phyloP scores from a whole-genome alignment of 2,113 vertebrate genomes.

The Hymenochirus boettgeri region DNA sequence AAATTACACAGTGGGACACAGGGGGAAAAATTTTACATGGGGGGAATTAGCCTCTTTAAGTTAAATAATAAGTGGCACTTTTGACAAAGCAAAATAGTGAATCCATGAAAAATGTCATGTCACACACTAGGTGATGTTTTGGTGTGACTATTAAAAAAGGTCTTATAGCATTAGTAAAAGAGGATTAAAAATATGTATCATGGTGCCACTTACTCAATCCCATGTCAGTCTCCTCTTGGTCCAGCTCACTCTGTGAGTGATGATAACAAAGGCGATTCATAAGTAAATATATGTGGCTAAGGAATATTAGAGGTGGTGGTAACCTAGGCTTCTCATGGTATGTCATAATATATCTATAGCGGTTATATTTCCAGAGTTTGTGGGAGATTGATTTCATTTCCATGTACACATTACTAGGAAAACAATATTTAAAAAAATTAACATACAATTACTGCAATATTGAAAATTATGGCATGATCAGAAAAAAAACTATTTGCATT shows the following conservation, averaged over 20 bases:
- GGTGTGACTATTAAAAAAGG: no score
- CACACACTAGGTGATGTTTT: no score
- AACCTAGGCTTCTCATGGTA: constrained; percentile 89
- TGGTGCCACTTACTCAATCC: constrained; percentile 91
- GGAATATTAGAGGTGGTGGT: constrained; percentile 83
- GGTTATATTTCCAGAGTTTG: constrained; percentile 93
- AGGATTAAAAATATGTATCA: no score
- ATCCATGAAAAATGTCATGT: no score
- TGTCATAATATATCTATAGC: constrained; percentile 93
- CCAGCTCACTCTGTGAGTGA: constrained; percentile 50
- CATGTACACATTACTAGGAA: constrained; percentile 82
- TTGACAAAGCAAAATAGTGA: no score
- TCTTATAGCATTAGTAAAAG: no score
- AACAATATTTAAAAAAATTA: background rate
- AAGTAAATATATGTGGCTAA: constrained; percentile 71
- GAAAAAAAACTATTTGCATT: no score
- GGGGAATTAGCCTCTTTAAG: no score
- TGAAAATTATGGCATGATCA: no score
- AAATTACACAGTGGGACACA: no score
- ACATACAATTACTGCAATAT: background rate
- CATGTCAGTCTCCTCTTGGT: constrained; percentile 68
- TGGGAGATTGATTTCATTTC: constrained; percentile 85
- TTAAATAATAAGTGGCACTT: no score
- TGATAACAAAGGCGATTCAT: constrained; percentile 65
- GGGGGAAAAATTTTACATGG: no score